Percentiles rank a stretch among this genome's conserved stretches.
Evolutionary conservation across 2,797 vertebrate species (phyloP).

Genomic region (Hypotaenidia okinawae): DNA sequence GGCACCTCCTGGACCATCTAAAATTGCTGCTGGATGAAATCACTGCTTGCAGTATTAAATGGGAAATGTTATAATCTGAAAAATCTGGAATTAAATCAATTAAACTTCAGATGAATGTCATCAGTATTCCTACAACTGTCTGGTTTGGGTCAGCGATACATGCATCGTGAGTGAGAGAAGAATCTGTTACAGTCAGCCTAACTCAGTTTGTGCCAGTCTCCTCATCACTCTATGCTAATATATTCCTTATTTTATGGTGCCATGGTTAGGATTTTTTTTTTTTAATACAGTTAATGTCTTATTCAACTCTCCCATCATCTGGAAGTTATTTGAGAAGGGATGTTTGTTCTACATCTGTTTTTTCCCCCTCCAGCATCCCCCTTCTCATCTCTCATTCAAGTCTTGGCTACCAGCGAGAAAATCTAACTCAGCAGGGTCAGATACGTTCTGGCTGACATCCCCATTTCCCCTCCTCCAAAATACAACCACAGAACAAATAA

Average conservation of each 20-base stretch:
- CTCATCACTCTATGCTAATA: neutral
- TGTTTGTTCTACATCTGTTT: neutral
- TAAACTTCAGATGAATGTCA: neutral
- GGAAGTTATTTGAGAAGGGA: neutral
- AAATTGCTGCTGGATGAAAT: accelerated
- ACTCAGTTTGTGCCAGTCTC: neutral
- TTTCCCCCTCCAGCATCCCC: neutral
- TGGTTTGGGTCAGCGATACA: neutral
- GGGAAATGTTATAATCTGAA: neutral
- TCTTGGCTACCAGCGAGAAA: neutral
- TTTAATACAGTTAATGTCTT: neutral
- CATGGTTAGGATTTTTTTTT: accelerated
- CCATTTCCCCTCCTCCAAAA: neutral
- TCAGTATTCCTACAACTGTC: neutral
- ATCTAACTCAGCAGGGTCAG: neutral
- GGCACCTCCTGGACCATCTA: neutral
- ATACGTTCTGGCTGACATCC: neutral
- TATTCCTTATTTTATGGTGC: accelerated
- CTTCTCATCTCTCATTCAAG: neutral
- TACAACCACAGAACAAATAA: neutral
- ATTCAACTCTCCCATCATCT: neutral
- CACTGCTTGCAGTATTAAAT: neutral
- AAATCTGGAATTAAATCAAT: neutral
- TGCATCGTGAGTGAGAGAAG: neutral
- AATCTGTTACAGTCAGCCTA: neutral